These are phyloP conservation scores for Coreoperca whiteheadi DNA, from an alignment of 2,113 vertebrate species.

Conservation along the genomic window DNA sequence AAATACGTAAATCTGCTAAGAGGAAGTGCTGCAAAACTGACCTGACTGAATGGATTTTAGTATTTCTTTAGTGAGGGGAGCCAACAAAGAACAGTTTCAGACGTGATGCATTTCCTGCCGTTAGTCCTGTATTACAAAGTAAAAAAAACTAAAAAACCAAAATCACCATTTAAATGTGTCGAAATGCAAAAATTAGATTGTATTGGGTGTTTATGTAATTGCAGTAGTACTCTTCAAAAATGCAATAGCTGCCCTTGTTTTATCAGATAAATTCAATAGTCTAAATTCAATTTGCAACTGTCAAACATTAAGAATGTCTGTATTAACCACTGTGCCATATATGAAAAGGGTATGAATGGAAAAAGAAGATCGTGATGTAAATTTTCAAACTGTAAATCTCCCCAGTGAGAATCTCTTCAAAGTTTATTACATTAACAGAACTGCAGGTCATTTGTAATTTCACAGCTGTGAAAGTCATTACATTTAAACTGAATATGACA, in stretches of 20 bases:
- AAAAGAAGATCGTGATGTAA: background rate
- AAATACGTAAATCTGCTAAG: too few species aligned
- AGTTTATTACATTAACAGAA: background rate
- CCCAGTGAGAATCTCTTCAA: background rate
- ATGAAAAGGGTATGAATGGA: background rate
- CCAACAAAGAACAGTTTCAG: background rate
- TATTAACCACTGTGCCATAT: background rate
- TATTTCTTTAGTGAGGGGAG: background rate
- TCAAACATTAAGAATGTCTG: background rate
- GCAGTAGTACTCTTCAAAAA: background rate
- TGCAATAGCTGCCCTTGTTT: background rate
- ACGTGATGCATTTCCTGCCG: background rate
- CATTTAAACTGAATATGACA: background rate
- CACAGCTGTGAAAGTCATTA: background rate
- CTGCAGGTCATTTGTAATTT: background rate
- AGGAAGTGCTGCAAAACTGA: background rate
- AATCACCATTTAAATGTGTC: background rate
- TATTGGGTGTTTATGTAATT: background rate
- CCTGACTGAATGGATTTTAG: background rate
- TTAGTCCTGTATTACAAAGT: background rate
- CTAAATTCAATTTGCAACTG: background rate
- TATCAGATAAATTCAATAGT: too few species aligned
- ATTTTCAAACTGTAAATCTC: background rate
- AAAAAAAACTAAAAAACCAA: background rate
- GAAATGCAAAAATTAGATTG: background rate